phyloP scores from a whole-genome alignment of 2,888 invertebrate species.

The Scaptomyza reducta region DNA sequence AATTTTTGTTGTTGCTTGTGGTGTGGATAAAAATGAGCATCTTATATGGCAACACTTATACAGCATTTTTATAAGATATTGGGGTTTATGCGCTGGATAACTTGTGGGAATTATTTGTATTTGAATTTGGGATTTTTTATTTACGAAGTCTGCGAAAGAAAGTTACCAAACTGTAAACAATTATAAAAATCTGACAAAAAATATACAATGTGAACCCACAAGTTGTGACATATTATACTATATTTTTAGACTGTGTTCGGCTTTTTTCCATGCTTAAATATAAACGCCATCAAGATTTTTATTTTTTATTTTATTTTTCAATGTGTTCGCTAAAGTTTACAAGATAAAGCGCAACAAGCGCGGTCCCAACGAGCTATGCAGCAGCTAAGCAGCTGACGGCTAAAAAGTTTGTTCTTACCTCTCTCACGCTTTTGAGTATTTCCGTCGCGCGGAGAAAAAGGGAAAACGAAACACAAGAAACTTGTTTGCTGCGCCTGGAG shows the following conservation, averaged over 20 bases:
- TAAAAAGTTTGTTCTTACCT: slow-evolving; percentile 26
- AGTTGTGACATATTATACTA: no score
- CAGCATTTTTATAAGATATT: slow-evolving; percentile 49
- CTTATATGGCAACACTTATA: slow-evolving; percentile 27
- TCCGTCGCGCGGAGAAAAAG: slow-evolving; percentile 30
- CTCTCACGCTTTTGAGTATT: slow-evolving; percentile 23
- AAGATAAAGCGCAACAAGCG: slow-evolving; percentile 65
- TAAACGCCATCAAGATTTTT: slow-evolving; percentile 38
- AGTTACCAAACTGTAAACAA: no score
- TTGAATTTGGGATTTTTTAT: slow-evolving; percentile 16
- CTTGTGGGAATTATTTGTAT: slow-evolving; percentile 20
- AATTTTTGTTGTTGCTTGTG: slow-evolving; percentile 48
- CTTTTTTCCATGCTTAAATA: slow-evolving; percentile 42
- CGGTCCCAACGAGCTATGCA: slow-evolving; percentile 57
- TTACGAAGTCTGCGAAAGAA: neutral
- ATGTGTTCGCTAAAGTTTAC: slow-evolving; percentile 43
- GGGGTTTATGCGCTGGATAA: slow-evolving; percentile 27
- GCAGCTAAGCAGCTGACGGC: slow-evolving; percentile 70
- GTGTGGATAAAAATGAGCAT: slow-evolving; percentile 66
- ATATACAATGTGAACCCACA: neutral
- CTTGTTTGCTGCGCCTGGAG: slow-evolving; percentile 70
- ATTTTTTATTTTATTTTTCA: slow-evolving; percentile 13
- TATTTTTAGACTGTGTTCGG: slow-evolving; percentile 7
- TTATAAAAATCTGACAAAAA: neutral
- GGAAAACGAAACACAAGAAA: slow-evolving; percentile 68